phyloP scores from a whole-genome alignment of 2,113 vertebrate genomes.

The Hyperoodon ampullatus region DNA sequence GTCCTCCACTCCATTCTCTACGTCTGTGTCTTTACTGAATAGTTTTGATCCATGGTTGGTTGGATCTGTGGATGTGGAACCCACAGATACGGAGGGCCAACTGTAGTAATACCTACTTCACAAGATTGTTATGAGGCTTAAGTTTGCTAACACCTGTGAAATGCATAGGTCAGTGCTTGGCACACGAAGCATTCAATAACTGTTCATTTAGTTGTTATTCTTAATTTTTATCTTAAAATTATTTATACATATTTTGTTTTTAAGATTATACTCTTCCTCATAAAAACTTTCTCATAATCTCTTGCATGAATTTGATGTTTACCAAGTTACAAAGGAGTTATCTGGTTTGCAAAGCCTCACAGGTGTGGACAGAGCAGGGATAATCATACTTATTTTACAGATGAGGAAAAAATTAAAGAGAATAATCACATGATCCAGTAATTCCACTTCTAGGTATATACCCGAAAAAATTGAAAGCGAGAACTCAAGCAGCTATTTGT shows the following conservation, averaged over 20 bases:
- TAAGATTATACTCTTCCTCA: background rate
- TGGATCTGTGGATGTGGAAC: background rate
- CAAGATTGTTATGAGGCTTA: background rate
- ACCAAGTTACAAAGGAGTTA: background rate
- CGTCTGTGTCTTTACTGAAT: background rate
- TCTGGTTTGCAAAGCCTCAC: background rate
- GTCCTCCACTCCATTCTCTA: too few species aligned
- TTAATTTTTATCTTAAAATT: background rate
- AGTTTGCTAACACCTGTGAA: background rate
- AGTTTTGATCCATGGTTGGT: background rate
- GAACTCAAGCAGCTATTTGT: background rate
- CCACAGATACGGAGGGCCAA: background rate
- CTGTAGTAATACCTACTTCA: background rate
- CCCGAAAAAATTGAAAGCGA: background rate
- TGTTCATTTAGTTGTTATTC: background rate
- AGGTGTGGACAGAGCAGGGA: background rate
- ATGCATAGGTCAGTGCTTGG: background rate
- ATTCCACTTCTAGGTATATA: background rate
- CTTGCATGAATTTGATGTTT: background rate
- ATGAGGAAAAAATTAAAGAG: background rate
- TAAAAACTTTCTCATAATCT: background rate
- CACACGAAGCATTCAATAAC: background rate
- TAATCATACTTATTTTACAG: background rate
- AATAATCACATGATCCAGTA: background rate
- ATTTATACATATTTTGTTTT: background rate